Conservation (phyloP, 2,888 invertebrate species). For the Ecliptopera silaceata region DNA sequence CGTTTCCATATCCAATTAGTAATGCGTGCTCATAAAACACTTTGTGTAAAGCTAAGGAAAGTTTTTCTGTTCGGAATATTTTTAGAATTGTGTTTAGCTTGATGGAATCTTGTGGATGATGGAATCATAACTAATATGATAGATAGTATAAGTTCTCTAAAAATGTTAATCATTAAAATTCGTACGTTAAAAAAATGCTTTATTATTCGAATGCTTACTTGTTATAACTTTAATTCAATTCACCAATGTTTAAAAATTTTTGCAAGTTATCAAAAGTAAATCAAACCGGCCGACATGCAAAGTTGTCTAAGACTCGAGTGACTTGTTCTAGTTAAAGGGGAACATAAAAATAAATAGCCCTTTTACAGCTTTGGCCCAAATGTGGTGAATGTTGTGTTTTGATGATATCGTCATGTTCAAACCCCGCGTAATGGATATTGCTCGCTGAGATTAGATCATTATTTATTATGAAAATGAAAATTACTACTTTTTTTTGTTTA, state of each 20-base stretch:
- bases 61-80: too few relatives aligned
- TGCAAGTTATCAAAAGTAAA: not conserved
- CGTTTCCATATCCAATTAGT: slow-evolving; percentile 1
- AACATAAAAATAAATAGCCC: slow-evolving; percentile 25
- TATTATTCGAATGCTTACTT: too few relatives aligned
- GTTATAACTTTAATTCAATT: too few relatives aligned
- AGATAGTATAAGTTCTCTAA: too few relatives aligned
- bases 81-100: too few relatives aligned
- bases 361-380: slow-evolving; percentile 32
- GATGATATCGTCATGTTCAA: slow-evolving; percentile 22
- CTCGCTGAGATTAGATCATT: slow-evolving; percentile 20
- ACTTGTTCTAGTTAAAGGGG: slow-evolving; percentile 25
- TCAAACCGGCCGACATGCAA: not conserved
- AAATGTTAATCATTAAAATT: too few relatives aligned
- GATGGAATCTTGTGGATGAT: too few relatives aligned
- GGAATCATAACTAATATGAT: too few relatives aligned
- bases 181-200: too few relatives aligned
- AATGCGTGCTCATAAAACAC: not conserved
- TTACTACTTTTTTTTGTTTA: not conserved
- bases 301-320: slow-evolving; percentile 6
- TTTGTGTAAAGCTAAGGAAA: not conserved
- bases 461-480: slow-evolving; percentile 11
- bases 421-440: slow-evolving; percentile 7
- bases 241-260: not conserved
- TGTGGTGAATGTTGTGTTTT: slow-evolving; percentile 31